phyloP scores from a whole-genome alignment of 2,797 vertebrate species.

The Enteromius unitaeniatus region DNA sequence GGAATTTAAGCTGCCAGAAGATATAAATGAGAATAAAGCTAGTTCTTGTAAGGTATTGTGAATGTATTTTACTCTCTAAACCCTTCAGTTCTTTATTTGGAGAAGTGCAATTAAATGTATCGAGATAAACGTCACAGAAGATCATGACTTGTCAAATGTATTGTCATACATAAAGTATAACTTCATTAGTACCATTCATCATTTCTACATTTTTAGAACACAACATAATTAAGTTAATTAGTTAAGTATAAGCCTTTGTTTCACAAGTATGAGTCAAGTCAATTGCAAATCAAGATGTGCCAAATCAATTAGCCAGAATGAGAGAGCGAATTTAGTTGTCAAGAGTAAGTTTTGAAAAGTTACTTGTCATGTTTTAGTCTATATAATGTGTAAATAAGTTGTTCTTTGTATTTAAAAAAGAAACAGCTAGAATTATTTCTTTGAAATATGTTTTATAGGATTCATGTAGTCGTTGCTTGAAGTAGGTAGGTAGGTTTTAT shows the following conservation, averaged over 20 bases:
- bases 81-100: slow-evolving; percentile 34
- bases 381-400: not conserved
- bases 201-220: slow-evolving; percentile 8
- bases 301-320: slow-evolving; percentile 5
- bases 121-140: slow-evolving; percentile 24
- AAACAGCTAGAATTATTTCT: not conserved
- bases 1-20: slow-evolving; percentile 10
- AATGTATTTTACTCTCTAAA: slow-evolving; percentile 1
- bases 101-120: slow-evolving; percentile 23
- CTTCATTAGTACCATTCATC: not conserved
- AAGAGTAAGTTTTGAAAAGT: not conserved
- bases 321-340: slow-evolving; percentile 6
- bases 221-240: slow-evolving; percentile 51
- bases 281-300: slow-evolving; percentile 17
- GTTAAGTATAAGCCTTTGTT: slow-evolving; percentile 33
- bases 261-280: slow-evolving; percentile 45
- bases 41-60: not conserved
- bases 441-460: slow-evolving; percentile 3
- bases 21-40: not conserved
- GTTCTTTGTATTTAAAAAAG: not conserved
- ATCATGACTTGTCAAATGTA: slow-evolving; percentile 4
- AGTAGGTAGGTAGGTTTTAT: slow-evolving; percentile 1
- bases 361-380: not conserved
- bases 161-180: not conserved
- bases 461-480: not conserved